Conservation (phyloP, 1,140 invertebrate genomes). For the Rhopalosiphum maidis region DNA sequence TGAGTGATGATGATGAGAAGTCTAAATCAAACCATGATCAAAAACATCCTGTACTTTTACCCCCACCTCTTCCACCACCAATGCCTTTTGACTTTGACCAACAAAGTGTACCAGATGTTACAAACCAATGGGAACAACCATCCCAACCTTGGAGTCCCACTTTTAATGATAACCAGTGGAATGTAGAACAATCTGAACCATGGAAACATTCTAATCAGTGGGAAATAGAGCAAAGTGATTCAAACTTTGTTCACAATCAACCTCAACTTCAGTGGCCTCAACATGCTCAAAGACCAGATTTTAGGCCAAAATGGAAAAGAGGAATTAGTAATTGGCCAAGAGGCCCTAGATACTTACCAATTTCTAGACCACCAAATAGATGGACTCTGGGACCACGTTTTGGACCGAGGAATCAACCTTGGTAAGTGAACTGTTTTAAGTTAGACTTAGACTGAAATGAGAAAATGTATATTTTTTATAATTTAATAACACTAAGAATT, state of each 20-base stretch:
- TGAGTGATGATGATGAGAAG: conserved; percentile 72
- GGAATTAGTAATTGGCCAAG: conserved; percentile 41
- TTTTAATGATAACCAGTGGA: conserved; percentile 49
- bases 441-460: conserved; percentile 39
- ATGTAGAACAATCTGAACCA: conserved; percentile 28
- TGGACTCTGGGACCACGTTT: conserved; percentile 37
- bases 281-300: conserved; percentile 19
- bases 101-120: conserved; percentile 7
- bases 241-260: conserved; percentile 9
- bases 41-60: conserved; percentile 25
- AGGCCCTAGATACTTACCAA: conserved; percentile 26
- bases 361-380: conserved; percentile 9
- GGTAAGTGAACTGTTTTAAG: conserved; percentile 45
- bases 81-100: conserved; percentile 37
- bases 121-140: conserved; percentile 17
- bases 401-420: conserved; percentile 50
- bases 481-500: conserved; percentile 44
- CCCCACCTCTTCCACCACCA: conserved; percentile 49
- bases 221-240: conserved; percentile 30
- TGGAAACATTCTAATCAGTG: conserved; percentile 49
- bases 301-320: conserved; percentile 48
- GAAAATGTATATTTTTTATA: conserved; percentile 44
- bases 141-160: background rate
- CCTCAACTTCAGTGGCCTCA: conserved; percentile 34
- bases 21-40: conserved; percentile 32